A percentile compares a stretch with the other conserved stretches of the same genome.
Evolutionary conservation across 37 sponge, comb jelly and placozoan species (phyloP).

Genomic region (Mnemiopsis leidyi): DNA sequence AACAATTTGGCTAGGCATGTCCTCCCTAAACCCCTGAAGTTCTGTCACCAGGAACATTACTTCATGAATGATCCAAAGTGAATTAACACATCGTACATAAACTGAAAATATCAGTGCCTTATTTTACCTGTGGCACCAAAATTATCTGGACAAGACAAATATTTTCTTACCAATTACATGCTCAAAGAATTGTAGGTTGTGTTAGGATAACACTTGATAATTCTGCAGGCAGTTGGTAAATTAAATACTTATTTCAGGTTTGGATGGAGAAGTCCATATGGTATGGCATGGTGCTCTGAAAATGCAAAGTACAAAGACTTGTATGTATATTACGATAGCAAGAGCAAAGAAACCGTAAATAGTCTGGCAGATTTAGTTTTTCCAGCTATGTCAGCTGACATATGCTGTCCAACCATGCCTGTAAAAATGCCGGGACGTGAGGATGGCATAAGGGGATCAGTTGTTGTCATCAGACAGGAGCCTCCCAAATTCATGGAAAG

Average conservation of each 20-base stretch:
- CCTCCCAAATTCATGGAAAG: neutral
- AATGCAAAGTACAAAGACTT: neutral
- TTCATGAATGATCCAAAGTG: too few relatives aligned
- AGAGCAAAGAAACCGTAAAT: neutral
- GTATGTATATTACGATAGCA: neutral
- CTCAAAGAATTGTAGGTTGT: too few relatives aligned
- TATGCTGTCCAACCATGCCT: neutral
- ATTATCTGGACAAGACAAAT: too few relatives aligned
- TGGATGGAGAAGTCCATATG: neutral
- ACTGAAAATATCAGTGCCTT: too few relatives aligned
- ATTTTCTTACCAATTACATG: too few relatives aligned
- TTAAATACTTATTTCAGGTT: neutral
- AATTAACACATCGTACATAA: too few relatives aligned
- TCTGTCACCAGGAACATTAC: too few relatives aligned
- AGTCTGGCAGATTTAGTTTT: neutral
- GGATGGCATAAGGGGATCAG: neutral
- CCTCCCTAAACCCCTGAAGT: too few relatives aligned
- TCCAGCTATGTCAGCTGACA: neutral
- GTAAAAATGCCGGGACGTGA: neutral
- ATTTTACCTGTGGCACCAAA: too few relatives aligned
- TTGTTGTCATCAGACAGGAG: neutral
- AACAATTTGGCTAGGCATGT: too few relatives aligned
- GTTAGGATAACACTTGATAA: too few relatives aligned
- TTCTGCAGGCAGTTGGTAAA: too few relatives aligned
- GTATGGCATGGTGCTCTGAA: neutral